A percentile compares a stretch with the other conserved stretches of the same genome.
Evolutionary conservation across 2,797 vertebrate genomes (phyloP).

Genomic region (Anolis apletophallus): DNA sequence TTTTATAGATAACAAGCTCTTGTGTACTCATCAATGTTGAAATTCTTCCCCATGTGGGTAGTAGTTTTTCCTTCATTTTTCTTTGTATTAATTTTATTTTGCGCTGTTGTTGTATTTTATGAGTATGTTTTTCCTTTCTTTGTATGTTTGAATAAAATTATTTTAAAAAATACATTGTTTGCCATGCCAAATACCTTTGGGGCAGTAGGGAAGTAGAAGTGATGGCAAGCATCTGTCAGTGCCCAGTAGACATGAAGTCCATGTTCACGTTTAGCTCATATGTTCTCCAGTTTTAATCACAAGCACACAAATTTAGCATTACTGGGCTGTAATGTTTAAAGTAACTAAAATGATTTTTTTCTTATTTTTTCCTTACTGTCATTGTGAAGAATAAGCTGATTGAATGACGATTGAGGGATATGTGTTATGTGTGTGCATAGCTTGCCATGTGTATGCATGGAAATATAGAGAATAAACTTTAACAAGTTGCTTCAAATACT

Average conservation of each 20-base stretch:
- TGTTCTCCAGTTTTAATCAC: neutral
- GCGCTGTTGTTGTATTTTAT: too few species aligned
- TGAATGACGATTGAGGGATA: neutral
- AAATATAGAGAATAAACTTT: neutral
- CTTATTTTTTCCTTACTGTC: neutral
- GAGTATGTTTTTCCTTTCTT: too few species aligned
- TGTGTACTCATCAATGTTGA: too few species aligned
- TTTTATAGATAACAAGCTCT: too few species aligned
- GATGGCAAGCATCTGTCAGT: neutral
- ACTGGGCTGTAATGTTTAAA: neutral
- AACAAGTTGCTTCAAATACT: neutral
- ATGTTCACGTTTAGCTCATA: neutral
- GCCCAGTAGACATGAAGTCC: neutral
- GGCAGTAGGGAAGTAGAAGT: neutral
- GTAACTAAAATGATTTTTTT: neutral
- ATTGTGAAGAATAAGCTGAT: neutral
- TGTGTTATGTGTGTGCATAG: neutral
- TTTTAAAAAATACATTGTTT: too few species aligned
- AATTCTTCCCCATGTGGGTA: too few species aligned
- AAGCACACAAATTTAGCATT: neutral
- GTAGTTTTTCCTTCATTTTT: too few species aligned
- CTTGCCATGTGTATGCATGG: neutral
- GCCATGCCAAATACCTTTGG: too few species aligned
- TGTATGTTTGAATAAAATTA: too few species aligned
- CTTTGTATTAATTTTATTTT: too few species aligned